These are phyloP conservation scores for Bubalus kerabau DNA, from an alignment of 2,113 vertebrate species.

Conservation along the genomic window DNA sequence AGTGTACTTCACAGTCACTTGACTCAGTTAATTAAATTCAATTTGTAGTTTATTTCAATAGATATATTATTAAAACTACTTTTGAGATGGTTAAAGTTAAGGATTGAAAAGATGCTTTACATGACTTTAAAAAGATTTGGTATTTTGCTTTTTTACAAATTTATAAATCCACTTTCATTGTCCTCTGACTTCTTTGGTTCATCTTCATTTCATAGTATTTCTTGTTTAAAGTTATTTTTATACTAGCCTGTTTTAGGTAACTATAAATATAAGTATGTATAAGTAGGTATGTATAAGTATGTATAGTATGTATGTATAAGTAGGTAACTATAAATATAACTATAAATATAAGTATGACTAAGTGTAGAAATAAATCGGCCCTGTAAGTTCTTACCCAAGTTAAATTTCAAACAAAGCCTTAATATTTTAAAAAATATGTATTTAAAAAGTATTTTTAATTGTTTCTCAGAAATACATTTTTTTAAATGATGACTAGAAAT, in stretches of 20 bases:
- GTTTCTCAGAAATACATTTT: not conserved
- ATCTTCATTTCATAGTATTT: conserved; percentile 4
- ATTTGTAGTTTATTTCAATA: conserved; percentile 14
- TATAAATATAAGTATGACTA: not conserved
- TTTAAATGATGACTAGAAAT: not conserved
- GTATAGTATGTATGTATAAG: too few relatives aligned
- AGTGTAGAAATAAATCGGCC: conserved; percentile 9
- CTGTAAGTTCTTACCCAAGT: not conserved
- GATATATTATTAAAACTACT: not conserved
- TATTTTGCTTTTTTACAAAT: not conserved
- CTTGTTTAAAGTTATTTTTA: not conserved
- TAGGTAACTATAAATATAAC: not conserved
- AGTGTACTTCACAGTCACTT: not conserved
- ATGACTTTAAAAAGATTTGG: not conserved
- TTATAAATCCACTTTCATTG: not conserved
- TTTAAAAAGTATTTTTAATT: not conserved
- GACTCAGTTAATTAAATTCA: conserved; percentile 25
- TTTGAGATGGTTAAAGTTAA: conserved; percentile 19
- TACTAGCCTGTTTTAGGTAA: not conserved
- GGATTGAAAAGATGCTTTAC: not conserved
- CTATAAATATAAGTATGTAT: not conserved
- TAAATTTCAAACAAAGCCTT: not conserved
- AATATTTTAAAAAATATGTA: not conserved
- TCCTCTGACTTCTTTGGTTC: not conserved
- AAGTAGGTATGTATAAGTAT: too few relatives aligned